Evolutionary conservation across 2,888 invertebrate species (phyloP), one percentile per base, ranked within the genome.

Genomic region (Xestoiulus laeticollis): DNA sequence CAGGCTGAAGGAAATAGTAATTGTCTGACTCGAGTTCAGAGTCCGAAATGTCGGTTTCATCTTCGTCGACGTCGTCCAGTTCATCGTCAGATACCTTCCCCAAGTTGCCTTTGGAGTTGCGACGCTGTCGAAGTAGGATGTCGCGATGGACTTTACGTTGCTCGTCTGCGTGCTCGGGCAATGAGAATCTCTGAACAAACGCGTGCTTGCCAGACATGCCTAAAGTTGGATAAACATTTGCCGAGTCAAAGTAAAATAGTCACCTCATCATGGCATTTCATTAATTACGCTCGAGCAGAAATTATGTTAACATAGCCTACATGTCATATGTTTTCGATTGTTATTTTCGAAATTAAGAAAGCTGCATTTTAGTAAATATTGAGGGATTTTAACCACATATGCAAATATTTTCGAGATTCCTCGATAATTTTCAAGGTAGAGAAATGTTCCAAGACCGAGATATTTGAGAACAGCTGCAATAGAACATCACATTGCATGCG

Each of bases 1-100:
- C 96, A 12, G 99, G 98, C 92, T 98, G 92, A 87, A 97, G 93
- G 91, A 97, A 97, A 91, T 97, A 97, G 92, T 96, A 97, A 91
- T 96, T 96, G 90, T 97, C 97, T 90, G 96, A 94, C 92, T 97
- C 97, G 90, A 96, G 93, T 91, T 98, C 97, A 16, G 96, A 95
- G 91, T 96, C 96, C 4, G 92, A 91, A 44, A 91, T 89, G 87
- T 91, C 91, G 33, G 90, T 90, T 59, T 89, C 89, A 44, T 90
- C 89, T 82, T 90, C 90, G 84, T 90, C 90, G 44, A 91, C 90
- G 48, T 90, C 90, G 84, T 90, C 90, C n/a, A 89, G 90, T 83
- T 89, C 89, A 78, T 90, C 91, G 19, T 90, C 90, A 4, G 87
- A 78, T 16, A 86, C 43, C 48, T 88, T 87, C n/a, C 85, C 86